phyloP scores from a whole-genome alignment of 1,140 invertebrate genomes.

The Orchestia grillus region DNA sequence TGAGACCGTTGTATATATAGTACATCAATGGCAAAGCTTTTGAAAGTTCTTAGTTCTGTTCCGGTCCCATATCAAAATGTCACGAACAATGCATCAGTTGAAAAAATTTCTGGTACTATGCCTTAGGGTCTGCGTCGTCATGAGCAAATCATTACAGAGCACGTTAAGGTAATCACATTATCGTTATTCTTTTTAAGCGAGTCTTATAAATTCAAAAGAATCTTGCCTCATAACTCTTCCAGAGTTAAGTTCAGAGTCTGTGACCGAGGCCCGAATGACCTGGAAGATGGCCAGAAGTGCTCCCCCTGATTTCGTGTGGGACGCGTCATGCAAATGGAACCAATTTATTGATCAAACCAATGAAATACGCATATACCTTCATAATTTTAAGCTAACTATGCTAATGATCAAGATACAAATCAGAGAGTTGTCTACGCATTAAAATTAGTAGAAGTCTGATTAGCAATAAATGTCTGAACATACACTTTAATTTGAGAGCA shows the following conservation, averaged over 20 bases:
- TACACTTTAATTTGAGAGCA: neutral
- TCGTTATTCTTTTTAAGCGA: too few relatives aligned
- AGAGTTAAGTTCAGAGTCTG: neutral
- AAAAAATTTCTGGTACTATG: too few relatives aligned
- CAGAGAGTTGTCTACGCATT: neutral
- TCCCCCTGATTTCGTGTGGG: neutral
- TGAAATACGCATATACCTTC: neutral
- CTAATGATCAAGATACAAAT: neutral
- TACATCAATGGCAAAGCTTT: too few relatives aligned
- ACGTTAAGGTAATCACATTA: too few relatives aligned
- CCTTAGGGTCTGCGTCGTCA: too few relatives aligned
- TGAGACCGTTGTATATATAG: neutral
- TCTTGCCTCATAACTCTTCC: too few relatives aligned
- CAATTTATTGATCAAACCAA: neutral
- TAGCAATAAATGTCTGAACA: neutral
- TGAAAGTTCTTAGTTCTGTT: too few relatives aligned
- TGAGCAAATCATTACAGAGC: too few relatives aligned
- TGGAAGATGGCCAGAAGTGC: neutral
- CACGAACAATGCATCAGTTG: too few relatives aligned
- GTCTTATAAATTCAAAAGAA: too few relatives aligned
- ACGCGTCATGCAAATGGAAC: neutral
- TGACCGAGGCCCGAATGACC: neutral
- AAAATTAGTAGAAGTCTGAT: neutral
- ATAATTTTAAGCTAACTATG: neutral
- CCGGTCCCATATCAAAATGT: too few relatives aligned